A percentile compares a stretch with the other conserved stretches of the same genome.
phyloP scores from a whole-genome alignment of 2,797 vertebrate genomes.

The Bradypodion pumilum region DNA sequence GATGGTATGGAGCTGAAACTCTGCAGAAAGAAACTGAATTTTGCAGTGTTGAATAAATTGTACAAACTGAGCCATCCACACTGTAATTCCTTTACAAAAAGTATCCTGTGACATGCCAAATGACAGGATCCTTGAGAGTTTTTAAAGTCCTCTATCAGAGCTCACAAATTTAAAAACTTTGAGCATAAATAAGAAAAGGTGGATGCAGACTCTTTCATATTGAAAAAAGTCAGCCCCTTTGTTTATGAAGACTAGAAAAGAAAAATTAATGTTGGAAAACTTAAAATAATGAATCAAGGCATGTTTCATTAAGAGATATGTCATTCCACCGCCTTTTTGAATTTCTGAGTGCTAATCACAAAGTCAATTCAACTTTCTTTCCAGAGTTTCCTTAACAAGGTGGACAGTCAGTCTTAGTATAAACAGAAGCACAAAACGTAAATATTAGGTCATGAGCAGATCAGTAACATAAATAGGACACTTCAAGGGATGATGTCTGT shows the following conservation, averaged over 20 bases:
- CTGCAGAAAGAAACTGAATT: background rate
- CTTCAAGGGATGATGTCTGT: background rate
- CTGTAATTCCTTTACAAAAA: background rate
- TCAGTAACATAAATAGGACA: constrained; percentile 12
- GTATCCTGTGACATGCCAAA: background rate
- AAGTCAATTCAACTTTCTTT: background rate
- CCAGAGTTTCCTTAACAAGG: constrained; percentile 24
- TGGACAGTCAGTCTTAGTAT: constrained; percentile 12
- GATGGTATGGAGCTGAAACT: background rate
- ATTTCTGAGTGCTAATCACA: background rate
- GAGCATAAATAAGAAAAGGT: background rate
- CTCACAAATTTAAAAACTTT: background rate
- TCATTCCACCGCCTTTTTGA: constrained; percentile 24
- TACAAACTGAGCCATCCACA: background rate
- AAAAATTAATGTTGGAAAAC: background rate
- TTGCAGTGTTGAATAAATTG: background rate
- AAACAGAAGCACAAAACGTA: constrained; percentile 23
- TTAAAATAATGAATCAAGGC: background rate
- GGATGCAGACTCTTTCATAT: background rate
- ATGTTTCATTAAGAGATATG: background rate
- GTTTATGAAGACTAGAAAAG: background rate
- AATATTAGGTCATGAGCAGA: constrained; percentile 37
- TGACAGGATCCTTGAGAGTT: background rate
- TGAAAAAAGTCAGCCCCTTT: background rate
- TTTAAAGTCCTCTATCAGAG: background rate